Evolutionary conservation across 2,797 vertebrate genomes (phyloP), one percentile per base, ranked within the genome.

Genomic region (Euphonia xanthogaster): DNA sequence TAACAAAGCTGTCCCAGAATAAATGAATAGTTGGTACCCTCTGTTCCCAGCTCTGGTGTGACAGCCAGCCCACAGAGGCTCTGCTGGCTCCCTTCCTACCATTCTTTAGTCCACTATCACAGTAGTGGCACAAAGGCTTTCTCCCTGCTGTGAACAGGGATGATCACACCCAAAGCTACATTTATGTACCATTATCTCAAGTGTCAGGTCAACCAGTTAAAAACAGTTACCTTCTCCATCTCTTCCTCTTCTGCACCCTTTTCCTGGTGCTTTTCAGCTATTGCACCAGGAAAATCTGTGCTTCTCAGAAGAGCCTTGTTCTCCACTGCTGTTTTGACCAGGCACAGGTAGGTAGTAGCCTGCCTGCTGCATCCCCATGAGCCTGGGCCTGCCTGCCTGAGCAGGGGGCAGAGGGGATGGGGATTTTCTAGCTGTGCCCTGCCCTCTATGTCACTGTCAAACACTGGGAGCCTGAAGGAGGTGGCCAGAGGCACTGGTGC

Each of bases 281-380:
- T 28, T 66, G 55, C 62, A 86, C 54, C 44, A 15, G 31, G 42
- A 57, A 74, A 55, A 79, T 28, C 42, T 8, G 5, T 1, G 4
- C 44, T 76, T 87, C 54, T 57, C 21, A 60, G 39, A 30, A 75
- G 23, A 87, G 23, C 54, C 58, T 78, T 80, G 33, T 74, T 88
- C 54, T 80, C 23, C 12, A 1, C 18, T 50, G 54, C 73, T 70
- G 12, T 37, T 86, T 48, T 0, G 0, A 2, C 15, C 1, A 2
- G 62, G 60, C 25, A 39, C 1, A 2, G 50, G 63, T 61, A 50
- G 16, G 39, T 30, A 76, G 25, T 54, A 28, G 6, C 31, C n/a
- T 80, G 67, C 39, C 62, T 73, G 54, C 71, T 71, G 73, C 8
- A 4, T 47, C 23, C 65, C 30, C 4, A 2, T 0, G 10, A 0